A percentile compares a stretch with the other conserved stretches of the same genome.
phyloP scores from a whole-genome alignment of 2,797 vertebrate genomes.

The Allobates femoralis region DNA sequence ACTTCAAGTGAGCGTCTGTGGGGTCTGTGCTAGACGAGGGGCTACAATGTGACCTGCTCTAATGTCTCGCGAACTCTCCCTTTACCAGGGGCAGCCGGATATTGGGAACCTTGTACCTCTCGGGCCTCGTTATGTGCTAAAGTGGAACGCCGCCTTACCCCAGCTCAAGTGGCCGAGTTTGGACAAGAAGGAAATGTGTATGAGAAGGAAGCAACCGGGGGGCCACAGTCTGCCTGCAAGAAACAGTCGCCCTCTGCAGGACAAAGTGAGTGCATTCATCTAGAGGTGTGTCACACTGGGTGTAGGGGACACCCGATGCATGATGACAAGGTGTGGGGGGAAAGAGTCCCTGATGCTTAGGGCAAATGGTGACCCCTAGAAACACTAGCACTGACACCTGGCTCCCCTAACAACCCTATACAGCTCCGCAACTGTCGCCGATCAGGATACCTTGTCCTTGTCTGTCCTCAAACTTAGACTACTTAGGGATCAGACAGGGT shows the following conservation, averaged over 20 bases:
- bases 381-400: too few species aligned
- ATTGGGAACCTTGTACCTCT: conserved; percentile 92
- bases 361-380: too few species aligned
- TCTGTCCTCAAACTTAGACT: too few species aligned
- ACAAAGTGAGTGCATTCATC: conserved; percentile 77
- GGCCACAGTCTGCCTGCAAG: conserved; percentile 77
- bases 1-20: conserved; percentile 85
- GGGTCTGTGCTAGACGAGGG: not conserved
- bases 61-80: not conserved
- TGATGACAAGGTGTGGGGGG: too few species aligned
- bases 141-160: conserved; percentile 90
- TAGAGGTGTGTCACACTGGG: too few species aligned
- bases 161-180: conserved; percentile 96
- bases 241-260: conserved; percentile 68
- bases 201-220: conserved; percentile 77
- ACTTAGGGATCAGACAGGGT: too few species aligned
- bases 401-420: too few species aligned
- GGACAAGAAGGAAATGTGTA: conserved; percentile 82
- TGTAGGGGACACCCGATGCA: too few species aligned
- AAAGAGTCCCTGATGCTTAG: too few species aligned
- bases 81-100: conserved; percentile 83
- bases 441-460: too few species aligned
- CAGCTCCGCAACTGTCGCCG: too few species aligned
- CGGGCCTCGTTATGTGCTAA: conserved; percentile 93
- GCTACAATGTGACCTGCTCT: not conserved